phyloP scores from a whole-genome alignment of 2,888 invertebrate genomes.

The Leptopterna dolabrata region DNA sequence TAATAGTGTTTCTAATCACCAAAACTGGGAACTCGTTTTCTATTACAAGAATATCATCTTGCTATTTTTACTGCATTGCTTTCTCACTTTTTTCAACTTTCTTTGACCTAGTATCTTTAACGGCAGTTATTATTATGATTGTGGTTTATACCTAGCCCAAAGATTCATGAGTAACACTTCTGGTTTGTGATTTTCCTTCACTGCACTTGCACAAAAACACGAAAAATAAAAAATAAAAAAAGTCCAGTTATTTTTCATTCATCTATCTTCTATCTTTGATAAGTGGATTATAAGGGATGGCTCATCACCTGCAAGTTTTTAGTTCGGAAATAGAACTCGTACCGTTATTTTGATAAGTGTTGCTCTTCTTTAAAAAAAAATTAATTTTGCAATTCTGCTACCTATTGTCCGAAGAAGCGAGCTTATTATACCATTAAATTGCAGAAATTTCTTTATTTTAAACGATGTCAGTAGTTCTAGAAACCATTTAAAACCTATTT shows the following conservation, averaged over 20 bases:
- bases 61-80: slow-evolving; percentile 23
- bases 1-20: slow-evolving; percentile 25
- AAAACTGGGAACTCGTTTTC: slow-evolving; percentile 9
- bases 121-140: background rate
- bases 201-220: slow-evolving; percentile 31
- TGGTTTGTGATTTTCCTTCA: slow-evolving; percentile 24
- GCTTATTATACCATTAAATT: slow-evolving; percentile 57
- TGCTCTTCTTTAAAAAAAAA: slow-evolving; percentile 17
- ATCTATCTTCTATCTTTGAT: background rate
- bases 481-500: slow-evolving; percentile 32
- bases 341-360: slow-evolving; percentile 32
- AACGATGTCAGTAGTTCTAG: slow-evolving; percentile 44
- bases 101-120: slow-evolving; percentile 7
- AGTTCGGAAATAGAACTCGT: background rate
- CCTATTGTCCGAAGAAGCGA: slow-evolving; percentile 59
- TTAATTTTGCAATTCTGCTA: slow-evolving; percentile 52
- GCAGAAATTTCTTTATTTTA: slow-evolving; percentile 54
- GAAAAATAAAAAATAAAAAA: slow-evolving; percentile 1
- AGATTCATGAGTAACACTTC: slow-evolving; percentile 21
- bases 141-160: background rate
- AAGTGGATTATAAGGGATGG: background rate
- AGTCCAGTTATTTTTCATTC: background rate
- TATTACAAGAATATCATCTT: background rate
- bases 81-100: slow-evolving; percentile 17
- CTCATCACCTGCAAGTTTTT: background rate